phyloP scores from a whole-genome alignment of 2,888 invertebrate species.

The Epinotia bilunana region DNA sequence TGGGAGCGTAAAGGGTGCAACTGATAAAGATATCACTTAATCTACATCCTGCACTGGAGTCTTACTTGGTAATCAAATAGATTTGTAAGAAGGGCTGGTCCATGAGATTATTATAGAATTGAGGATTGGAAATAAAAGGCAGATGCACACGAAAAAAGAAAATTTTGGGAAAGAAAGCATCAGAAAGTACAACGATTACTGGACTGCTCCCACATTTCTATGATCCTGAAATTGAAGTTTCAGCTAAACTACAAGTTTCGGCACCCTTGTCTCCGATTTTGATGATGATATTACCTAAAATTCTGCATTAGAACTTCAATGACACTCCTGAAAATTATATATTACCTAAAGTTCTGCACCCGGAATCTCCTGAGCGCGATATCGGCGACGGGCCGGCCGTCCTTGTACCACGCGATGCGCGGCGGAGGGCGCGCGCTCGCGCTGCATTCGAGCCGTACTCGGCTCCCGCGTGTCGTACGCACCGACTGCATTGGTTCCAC shows the following conservation, averaged over 20 bases:
- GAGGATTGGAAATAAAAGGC: background rate
- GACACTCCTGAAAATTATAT: background rate
- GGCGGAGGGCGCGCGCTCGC: conserved; percentile 92
- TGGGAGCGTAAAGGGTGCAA: background rate
- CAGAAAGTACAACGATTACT: background rate
- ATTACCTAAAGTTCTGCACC: conserved; percentile 79
- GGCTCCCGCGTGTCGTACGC: conserved; percentile 77
- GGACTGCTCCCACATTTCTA: no score
- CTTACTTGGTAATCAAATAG: background rate
- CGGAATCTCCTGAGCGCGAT: conserved; percentile 84
- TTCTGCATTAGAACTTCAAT: background rate
- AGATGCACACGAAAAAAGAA: background rate
- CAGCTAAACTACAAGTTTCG: conserved; percentile 66
- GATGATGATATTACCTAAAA: background rate
- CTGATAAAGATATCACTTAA: conserved; percentile 3
- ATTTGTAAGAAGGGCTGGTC: background rate
- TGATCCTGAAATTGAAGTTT: no score
- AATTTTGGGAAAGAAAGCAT: background rate
- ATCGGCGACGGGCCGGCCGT: conserved; percentile 86
- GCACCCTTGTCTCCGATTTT: conserved; percentile 65
- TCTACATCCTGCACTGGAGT: background rate
- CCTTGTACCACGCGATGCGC: conserved; percentile 92
- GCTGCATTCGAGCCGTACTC: conserved; percentile 89
- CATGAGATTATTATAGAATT: background rate
- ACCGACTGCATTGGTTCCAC: conserved; percentile 76